Conservation (phyloP, 2,797 vertebrate species). For the Mallotus villosus region DNA sequence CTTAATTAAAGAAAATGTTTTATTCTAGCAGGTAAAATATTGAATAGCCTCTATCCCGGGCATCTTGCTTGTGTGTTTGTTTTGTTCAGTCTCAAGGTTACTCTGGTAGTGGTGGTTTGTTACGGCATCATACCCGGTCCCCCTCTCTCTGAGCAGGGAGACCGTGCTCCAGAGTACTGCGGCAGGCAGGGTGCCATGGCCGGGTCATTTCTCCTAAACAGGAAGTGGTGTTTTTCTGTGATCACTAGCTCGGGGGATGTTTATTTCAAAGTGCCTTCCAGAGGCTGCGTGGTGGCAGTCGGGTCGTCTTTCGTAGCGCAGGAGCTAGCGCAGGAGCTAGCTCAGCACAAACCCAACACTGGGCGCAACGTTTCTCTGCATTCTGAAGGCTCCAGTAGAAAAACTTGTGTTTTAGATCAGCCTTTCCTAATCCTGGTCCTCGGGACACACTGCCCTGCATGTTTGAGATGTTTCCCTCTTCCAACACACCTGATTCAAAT, state of each 20-base stretch:
- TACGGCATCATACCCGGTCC: too few relatives aligned
- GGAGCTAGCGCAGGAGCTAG: not conserved
- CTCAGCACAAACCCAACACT: not conserved
- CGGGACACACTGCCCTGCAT: not conserved
- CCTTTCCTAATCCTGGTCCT: too few relatives aligned
- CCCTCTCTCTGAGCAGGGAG: too few relatives aligned
- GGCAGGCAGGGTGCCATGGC: not conserved
- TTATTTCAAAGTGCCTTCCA: slow-evolving; percentile 13
- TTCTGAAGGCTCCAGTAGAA: not conserved
- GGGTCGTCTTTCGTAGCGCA: not conserved
- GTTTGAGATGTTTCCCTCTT: not conserved
- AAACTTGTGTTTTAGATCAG: not conserved
- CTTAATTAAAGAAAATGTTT: not conserved
- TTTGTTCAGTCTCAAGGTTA: not conserved
- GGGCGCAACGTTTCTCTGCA: not conserved
- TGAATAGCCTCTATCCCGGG: not conserved
- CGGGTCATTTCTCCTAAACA: not conserved
- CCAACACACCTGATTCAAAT: too few relatives aligned
- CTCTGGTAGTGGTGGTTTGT: too few relatives aligned
- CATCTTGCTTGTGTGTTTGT: not conserved
- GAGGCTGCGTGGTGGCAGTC: not conserved
- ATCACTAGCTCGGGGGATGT: slow-evolving; percentile 3
- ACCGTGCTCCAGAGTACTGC: not conserved
- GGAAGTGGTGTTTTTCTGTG: slow-evolving; percentile 8
- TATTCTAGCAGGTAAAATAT: not conserved